Percentiles rank a stretch among this genome's conserved stretches.
phyloP scores from a whole-genome alignment of 2,797 vertebrate species.

The Eptatretus atami region DNA sequence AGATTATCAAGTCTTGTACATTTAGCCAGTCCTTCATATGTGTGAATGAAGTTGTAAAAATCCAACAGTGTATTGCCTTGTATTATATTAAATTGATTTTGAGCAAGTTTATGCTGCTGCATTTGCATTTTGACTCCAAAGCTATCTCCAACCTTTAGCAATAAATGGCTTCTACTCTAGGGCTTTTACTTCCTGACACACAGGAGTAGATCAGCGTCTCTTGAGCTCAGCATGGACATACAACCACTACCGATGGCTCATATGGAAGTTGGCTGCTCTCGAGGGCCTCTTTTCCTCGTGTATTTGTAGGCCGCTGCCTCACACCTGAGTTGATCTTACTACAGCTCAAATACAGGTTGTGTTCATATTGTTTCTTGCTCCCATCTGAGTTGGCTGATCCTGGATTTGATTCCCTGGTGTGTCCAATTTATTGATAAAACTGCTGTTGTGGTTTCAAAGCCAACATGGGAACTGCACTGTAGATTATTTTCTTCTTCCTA shows the following conservation, averaged over 20 bases:
- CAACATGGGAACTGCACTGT: too few species aligned
- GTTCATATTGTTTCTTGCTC: background rate
- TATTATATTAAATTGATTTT: background rate
- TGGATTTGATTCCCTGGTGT: too few species aligned
- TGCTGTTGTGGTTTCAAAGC: too few species aligned
- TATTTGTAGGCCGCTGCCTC: constrained; percentile 42
- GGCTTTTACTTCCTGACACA: constrained; percentile 64
- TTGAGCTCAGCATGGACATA: constrained; percentile 46
- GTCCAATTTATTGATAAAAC: too few species aligned
- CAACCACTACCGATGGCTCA: constrained; percentile 80
- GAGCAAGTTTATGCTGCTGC: constrained; percentile 9
- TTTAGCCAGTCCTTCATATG: too few species aligned
- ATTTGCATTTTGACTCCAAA: too few species aligned
- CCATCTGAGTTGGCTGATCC: too few species aligned
- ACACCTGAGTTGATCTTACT: constrained; percentile 60
- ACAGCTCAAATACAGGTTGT: constrained; percentile 71
- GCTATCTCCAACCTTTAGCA: too few species aligned
- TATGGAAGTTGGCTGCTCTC: constrained; percentile 79
- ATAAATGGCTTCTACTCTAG: constrained; percentile 15
- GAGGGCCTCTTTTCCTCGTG: constrained; percentile 44
- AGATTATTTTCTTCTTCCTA: too few species aligned
- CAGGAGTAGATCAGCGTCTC: constrained; percentile 58
- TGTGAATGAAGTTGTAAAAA: too few species aligned
- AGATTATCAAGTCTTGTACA: too few species aligned
- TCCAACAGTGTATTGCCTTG: background rate